Evolutionary conservation across 2,113 vertebrate species (phyloP).

Genomic region (Catharus minimus): DNA sequence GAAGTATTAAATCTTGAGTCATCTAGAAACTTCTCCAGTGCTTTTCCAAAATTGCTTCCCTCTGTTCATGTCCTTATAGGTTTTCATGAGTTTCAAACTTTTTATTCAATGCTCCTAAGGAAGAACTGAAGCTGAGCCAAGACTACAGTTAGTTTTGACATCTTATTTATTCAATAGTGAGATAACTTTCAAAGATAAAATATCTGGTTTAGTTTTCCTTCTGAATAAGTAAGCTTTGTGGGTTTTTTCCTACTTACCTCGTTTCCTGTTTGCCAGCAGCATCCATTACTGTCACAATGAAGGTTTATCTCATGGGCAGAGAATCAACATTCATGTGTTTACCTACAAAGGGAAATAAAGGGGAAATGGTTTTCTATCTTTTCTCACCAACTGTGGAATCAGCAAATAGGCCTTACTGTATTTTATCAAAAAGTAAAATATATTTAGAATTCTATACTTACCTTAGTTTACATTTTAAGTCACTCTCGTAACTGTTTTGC

Average conservation of each 20-base stretch:
- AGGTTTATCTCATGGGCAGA: not conserved
- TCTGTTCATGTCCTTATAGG: not conserved
- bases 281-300: not conserved
- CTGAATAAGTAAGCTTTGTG: not conserved
- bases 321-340: not conserved
- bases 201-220: not conserved
- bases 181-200: constrained; percentile 8
- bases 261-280: not conserved
- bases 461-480: not conserved
- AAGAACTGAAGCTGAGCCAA: not conserved
- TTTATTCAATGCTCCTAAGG: not conserved
- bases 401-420: not conserved
- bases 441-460: not conserved
- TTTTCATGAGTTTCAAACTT: not conserved
- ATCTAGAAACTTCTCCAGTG: not conserved
- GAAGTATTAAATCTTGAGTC: not conserved
- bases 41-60: not conserved
- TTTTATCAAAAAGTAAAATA: not conserved
- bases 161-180: not conserved
- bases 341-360: not conserved
- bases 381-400: not conserved
- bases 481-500: not conserved
- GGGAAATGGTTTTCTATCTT: not conserved
- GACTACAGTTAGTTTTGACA: not conserved
- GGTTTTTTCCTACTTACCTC: not conserved